phyloP scores from a whole-genome alignment of 2,888 invertebrate genomes.

The Drosophila maculinotata region DNA sequence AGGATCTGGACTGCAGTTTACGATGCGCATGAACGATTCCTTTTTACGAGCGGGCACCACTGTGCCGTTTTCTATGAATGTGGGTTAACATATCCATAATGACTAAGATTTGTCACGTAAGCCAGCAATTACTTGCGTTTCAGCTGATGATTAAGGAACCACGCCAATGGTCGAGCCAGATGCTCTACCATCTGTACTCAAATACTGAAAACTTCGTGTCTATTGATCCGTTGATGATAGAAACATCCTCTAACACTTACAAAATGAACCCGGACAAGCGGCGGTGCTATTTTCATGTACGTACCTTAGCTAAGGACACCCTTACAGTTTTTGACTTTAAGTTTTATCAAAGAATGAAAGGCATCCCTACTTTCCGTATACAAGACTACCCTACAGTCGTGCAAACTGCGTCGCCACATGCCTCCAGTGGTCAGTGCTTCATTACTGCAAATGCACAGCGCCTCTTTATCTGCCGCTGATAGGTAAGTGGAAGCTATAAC shows the following conservation, averaged over 20 bases:
- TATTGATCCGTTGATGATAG: slow-evolving; percentile 68
- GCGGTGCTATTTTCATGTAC: slow-evolving; percentile 77
- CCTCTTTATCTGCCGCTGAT: slow-evolving; percentile 67
- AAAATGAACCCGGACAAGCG: slow-evolving; percentile 58
- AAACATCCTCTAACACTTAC: slow-evolving; percentile 60
- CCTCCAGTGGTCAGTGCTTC: slow-evolving; percentile 65
- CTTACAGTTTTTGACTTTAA: not conserved
- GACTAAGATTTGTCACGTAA: not conserved
- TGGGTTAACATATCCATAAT: slow-evolving; percentile 30
- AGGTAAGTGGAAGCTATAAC: slow-evolving; percentile 43
- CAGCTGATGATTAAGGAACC: slow-evolving; percentile 77
- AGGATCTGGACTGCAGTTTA: slow-evolving; percentile 77
- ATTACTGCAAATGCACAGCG: slow-evolving; percentile 78
- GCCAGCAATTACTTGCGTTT: not conserved
- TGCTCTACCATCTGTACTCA: slow-evolving; percentile 55
- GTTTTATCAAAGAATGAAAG: slow-evolving; percentile 60
- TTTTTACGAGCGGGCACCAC: slow-evolving; percentile 36
- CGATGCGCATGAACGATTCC: slow-evolving; percentile 51
- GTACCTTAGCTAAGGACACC: not conserved
- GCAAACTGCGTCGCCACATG: slow-evolving; percentile 79
- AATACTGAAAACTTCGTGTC: slow-evolving; percentile 74
- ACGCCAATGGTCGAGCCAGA: slow-evolving; percentile 65
- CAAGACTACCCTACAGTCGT: slow-evolving; percentile 64
- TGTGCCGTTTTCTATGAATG: slow-evolving; percentile 58
- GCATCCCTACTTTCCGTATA: slow-evolving; percentile 37